These are phyloP conservation scores for Crotalus horridus DNA, from an alignment of 2,113 vertebrate species.

Conservation along the genomic window DNA sequence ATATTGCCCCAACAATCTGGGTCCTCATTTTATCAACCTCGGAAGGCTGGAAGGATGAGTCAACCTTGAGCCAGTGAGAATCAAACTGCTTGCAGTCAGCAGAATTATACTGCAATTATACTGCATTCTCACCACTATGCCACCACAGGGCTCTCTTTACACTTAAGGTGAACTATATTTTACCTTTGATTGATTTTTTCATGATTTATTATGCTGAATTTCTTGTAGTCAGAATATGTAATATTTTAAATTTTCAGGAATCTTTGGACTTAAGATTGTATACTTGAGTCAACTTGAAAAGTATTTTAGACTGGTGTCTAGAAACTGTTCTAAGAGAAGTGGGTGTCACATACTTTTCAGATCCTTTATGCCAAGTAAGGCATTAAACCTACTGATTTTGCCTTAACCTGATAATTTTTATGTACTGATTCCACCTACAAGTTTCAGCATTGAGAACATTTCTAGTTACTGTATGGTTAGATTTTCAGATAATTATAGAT, in stretches of 20 bases:
- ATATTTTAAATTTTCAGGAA: neutral
- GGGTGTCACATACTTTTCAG: neutral
- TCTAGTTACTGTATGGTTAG: neutral
- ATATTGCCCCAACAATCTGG: neutral
- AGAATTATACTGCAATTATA: neutral
- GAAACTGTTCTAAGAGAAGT: neutral
- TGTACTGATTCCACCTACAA: neutral
- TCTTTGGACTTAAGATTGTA: neutral
- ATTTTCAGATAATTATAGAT: neutral
- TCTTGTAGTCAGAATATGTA: neutral
- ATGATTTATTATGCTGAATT: neutral
- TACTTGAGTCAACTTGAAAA: neutral
- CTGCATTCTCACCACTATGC: neutral
- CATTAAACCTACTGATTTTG: neutral
- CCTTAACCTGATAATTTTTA: neutral
- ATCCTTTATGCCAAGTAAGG: neutral
- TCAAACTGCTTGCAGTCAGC: neutral
- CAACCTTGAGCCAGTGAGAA: neutral
- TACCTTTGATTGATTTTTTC: neutral
- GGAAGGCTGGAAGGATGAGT: neutral
- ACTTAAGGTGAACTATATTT: neutral
- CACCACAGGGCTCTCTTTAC: neutral
- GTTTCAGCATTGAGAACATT: neutral
- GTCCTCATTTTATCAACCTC: neutral
- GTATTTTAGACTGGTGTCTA: neutral